Conservation (phyloP, 2,113 vertebrate genomes). For the Agelaius tricolor region DNA sequence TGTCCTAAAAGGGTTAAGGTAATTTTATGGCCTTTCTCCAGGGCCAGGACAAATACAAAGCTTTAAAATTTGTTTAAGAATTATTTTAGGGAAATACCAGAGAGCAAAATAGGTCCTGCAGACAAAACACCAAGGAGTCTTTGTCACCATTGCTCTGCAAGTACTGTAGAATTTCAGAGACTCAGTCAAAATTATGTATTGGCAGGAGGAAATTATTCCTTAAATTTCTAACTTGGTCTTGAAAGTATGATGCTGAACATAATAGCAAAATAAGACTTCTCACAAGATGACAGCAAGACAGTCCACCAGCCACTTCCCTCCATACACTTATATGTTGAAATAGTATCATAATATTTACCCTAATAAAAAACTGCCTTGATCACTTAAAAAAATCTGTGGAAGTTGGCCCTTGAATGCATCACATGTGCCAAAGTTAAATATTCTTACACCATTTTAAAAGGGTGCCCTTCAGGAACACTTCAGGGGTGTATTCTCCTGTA, state of each 20-base stretch:
- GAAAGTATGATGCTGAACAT: background rate
- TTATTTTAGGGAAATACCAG: background rate
- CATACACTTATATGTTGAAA: background rate
- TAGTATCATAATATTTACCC: slow-evolving; percentile 39
- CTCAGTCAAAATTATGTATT: background rate
- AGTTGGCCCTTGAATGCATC: slow-evolving; percentile 54
- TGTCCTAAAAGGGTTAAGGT: slow-evolving; percentile 17
- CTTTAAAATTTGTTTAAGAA: background rate
- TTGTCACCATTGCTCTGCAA: background rate
- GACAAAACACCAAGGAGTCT: background rate
- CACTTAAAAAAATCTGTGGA: slow-evolving; percentile 16
- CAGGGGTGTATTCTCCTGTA: slow-evolving; percentile 37
- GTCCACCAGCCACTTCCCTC: background rate
- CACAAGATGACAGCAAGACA: background rate
- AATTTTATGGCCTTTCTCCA: background rate
- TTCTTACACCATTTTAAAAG: slow-evolving; percentile 58
- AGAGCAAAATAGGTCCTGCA: background rate
- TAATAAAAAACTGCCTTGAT: background rate
- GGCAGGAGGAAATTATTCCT: background rate
- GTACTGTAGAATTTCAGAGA: background rate
- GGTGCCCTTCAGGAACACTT: slow-evolving; percentile 60
- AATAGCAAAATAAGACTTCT: background rate
- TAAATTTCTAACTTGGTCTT: background rate
- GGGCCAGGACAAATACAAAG: background rate
- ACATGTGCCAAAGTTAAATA: slow-evolving; percentile 59